phyloP scores from a whole-genome alignment of 2,888 invertebrate genomes.

The Cheilosia vulpina region DNA sequence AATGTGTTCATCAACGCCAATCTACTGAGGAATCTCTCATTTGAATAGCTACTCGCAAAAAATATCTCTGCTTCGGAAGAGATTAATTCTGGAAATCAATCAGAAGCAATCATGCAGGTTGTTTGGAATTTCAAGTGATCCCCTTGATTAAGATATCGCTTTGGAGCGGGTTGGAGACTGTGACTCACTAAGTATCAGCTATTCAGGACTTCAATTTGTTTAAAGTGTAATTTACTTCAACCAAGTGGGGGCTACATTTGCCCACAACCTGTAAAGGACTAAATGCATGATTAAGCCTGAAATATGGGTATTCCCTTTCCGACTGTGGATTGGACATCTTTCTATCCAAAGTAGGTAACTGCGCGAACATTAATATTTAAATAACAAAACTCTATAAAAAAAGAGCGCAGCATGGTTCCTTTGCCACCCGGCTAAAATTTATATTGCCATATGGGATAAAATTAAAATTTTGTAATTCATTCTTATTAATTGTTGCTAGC shows the following conservation, averaged over 20 bases:
- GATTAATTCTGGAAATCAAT: slow-evolving; percentile 59
- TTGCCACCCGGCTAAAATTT: slow-evolving; percentile 9
- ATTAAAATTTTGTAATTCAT: slow-evolving; percentile 64
- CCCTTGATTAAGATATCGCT: slow-evolving; percentile 21
- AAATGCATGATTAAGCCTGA: slow-evolving; percentile 52
- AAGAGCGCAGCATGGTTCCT: slow-evolving; percentile 5
- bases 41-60: slow-evolving; percentile 31
- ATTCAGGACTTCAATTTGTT: neutral
- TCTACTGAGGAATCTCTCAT: slow-evolving; percentile 13
- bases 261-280: slow-evolving; percentile 43
- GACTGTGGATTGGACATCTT: slow-evolving; percentile 28
- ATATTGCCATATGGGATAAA: slow-evolving; percentile 53
- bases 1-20: slow-evolving; percentile 54
- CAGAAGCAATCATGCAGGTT: slow-evolving; percentile 54
- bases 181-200: neutral
- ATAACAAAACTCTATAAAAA: slow-evolving; percentile 42
- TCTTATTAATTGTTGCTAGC: slow-evolving; percentile 60
- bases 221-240: neutral
- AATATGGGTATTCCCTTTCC: slow-evolving; percentile 12
- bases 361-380: slow-evolving; percentile 50
- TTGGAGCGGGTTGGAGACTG: neutral
- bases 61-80: slow-evolving; percentile 15
- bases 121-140: slow-evolving; percentile 37
- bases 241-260: neutral
- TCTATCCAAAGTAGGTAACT: slow-evolving; percentile 31